phyloP scores from a whole-genome alignment of 2,113 vertebrate species.

The Rhinopithecus roxellana region DNA sequence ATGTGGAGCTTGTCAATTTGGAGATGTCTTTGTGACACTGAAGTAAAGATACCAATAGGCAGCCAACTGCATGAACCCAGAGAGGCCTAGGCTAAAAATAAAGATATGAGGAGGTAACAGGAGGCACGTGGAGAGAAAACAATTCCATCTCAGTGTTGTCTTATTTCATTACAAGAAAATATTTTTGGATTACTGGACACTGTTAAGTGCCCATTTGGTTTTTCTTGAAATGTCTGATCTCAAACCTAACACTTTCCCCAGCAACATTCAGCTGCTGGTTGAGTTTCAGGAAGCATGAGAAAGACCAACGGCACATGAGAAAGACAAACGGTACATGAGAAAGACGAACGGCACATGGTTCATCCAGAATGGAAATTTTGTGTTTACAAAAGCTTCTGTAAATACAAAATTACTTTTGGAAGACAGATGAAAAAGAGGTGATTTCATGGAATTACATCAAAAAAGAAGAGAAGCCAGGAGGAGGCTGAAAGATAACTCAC shows the following conservation, averaged over 20 bases:
- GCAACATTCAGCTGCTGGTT: not conserved
- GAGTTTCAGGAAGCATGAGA: not conserved
- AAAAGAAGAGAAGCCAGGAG: not conserved
- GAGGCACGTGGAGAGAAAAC: not conserved
- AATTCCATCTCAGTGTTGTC: not conserved
- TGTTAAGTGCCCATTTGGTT: not conserved
- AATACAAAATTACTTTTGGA: not conserved
- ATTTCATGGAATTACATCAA: not conserved
- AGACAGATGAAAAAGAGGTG: not conserved
- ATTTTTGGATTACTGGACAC: not conserved
- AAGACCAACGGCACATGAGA: not conserved
- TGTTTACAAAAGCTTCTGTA: not conserved
- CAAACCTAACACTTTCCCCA: not conserved
- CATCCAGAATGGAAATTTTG: not conserved
- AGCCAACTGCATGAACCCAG: not conserved
- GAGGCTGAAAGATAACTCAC: not conserved
- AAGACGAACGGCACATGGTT: not conserved
- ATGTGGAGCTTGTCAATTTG: not conserved
- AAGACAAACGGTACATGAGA: too few species aligned
- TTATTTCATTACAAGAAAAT: not conserved
- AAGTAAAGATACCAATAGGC: constrained; percentile 9
- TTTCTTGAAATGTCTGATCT: not conserved
- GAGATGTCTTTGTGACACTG: not conserved
- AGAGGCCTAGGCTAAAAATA: not conserved
- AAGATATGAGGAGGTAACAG: not conserved